A percentile compares a stretch with the other conserved stretches of the same genome.
phyloP scores from a whole-genome alignment of 2,888 invertebrate species.

The Coelogynopora nodosa region DNA sequence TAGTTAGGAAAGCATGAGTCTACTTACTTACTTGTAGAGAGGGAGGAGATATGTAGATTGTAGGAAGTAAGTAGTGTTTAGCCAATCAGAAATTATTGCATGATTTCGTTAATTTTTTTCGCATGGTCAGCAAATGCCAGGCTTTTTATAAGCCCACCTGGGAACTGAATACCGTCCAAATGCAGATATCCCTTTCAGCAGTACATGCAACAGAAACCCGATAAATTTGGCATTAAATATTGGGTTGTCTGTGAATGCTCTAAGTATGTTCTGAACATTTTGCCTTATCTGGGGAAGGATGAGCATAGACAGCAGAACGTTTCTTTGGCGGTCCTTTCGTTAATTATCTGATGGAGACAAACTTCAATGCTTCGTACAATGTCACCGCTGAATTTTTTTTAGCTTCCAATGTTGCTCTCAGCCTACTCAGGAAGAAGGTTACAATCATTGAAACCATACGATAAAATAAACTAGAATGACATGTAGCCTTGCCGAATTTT shows the following conservation, averaged over 20 bases:
- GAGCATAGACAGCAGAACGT: neutral
- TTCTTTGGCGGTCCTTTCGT: neutral
- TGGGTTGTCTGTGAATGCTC: conserved; percentile 16
- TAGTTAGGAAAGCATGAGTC: no score
- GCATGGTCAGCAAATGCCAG: no score
- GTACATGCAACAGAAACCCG: conserved; percentile 22
- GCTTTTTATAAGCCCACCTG: no score
- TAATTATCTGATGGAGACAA: neutral
- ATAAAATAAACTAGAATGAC: neutral
- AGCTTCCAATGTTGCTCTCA: neutral
- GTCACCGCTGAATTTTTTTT: neutral
- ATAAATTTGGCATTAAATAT: conserved; percentile 5
- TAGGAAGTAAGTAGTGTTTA: no score
- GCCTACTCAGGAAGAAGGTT: conserved; percentile 2
- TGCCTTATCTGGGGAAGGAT: conserved; percentile 29
- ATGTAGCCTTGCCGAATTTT: neutral
- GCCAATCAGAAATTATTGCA: no score
- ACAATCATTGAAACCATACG: neutral
- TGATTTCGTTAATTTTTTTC: no score
- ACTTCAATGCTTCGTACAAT: neutral
- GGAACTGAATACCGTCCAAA: no score
- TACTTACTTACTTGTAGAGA: no score
- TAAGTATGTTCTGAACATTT: conserved; percentile 20
- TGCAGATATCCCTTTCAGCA: conserved; percentile 30
- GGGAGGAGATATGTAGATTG: no score